A percentile compares a stretch with the other conserved stretches of the same genome.
These are phyloP conservation scores for Ooceraea biroi DNA, from an alignment of 1,140 invertebrate species.

Conservation along the genomic window DNA sequence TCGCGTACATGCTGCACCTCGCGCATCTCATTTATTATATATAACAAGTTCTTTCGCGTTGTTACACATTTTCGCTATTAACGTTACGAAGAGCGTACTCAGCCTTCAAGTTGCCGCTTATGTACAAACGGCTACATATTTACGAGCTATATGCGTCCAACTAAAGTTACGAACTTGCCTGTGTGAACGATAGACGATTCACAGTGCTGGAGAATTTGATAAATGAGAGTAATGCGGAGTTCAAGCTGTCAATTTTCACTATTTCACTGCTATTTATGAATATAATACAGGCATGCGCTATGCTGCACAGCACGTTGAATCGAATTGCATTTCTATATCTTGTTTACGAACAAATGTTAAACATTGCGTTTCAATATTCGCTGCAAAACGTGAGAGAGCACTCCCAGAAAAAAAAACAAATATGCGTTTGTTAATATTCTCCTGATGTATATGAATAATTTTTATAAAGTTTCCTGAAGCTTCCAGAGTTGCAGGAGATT, in stretches of 20 bases:
- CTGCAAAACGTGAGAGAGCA: background rate
- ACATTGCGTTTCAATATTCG: background rate
- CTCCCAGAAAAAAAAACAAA: background rate
- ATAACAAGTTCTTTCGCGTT: slow-evolving; percentile 37
- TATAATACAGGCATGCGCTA: slow-evolving; percentile 3
- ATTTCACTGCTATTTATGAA: slow-evolving; percentile 27
- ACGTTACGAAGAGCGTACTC: background rate
- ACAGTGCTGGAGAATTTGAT: slow-evolving; percentile 40
- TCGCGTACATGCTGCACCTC: background rate
- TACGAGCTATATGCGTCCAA: slow-evolving; percentile 14
- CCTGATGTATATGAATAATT: background rate
- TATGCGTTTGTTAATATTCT: background rate
- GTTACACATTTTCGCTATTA: slow-evolving; percentile 56
- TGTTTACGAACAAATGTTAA: slow-evolving; percentile 37
- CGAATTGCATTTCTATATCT: background rate
- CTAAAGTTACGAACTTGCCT: slow-evolving; percentile 51
- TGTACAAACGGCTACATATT: slow-evolving; percentile 34
- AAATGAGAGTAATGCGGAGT: slow-evolving; percentile 47
- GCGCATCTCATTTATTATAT: slow-evolving; percentile 13
- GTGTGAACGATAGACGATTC: slow-evolving; percentile 43
- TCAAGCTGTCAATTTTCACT: slow-evolving; percentile 30
- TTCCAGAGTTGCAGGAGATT: background rate
- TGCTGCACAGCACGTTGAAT: background rate
- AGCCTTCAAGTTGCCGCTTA: slow-evolving; percentile 21
- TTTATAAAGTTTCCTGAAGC: background rate